These are phyloP conservation scores for Linurgus olivaceus DNA, from an alignment of 2,797 vertebrate species.

Conservation along the genomic window DNA sequence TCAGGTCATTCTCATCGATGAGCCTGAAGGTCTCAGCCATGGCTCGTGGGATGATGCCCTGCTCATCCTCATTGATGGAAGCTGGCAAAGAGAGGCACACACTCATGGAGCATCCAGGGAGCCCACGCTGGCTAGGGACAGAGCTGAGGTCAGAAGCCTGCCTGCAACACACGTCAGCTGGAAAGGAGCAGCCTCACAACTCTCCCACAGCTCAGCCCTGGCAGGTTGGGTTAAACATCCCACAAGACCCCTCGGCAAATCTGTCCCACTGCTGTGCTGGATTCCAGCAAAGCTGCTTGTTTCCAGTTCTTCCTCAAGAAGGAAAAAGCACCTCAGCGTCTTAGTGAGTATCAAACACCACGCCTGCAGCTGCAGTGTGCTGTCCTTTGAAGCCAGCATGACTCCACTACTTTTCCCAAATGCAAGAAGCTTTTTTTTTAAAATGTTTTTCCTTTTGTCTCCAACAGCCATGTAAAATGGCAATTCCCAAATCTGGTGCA, in stretches of 20 bases:
- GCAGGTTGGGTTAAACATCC: not conserved
- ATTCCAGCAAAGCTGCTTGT: not conserved
- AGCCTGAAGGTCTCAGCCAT: slow-evolving; percentile 94
- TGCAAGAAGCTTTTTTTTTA: rapidly evolving
- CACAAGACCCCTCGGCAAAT: not conserved
- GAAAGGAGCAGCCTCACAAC: not conserved
- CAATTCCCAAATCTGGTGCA: not conserved
- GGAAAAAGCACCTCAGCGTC: not conserved
- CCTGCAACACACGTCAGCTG: not conserved
- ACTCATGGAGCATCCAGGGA: rapidly evolving
- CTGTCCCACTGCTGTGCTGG: not conserved
- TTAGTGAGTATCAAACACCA: not conserved
- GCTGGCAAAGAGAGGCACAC: slow-evolving; percentile 71
- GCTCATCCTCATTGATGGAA: slow-evolving; percentile 91
- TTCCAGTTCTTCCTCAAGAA: not conserved
- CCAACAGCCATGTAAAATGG: not conserved
- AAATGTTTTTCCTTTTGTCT: not conserved
- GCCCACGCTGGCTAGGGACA: not conserved
- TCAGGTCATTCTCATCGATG: slow-evolving; percentile 92
- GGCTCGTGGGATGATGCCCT: slow-evolving; percentile 93
- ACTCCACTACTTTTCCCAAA: not conserved
- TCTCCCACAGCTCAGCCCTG: not conserved
- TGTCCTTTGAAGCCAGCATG: not conserved
- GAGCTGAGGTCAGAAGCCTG: not conserved
- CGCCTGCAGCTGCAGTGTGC: not conserved